Base-by-base conservation (phyloP, 1,140 invertebrate species). In the Scaptodrosophila lebanonensis region DNA sequence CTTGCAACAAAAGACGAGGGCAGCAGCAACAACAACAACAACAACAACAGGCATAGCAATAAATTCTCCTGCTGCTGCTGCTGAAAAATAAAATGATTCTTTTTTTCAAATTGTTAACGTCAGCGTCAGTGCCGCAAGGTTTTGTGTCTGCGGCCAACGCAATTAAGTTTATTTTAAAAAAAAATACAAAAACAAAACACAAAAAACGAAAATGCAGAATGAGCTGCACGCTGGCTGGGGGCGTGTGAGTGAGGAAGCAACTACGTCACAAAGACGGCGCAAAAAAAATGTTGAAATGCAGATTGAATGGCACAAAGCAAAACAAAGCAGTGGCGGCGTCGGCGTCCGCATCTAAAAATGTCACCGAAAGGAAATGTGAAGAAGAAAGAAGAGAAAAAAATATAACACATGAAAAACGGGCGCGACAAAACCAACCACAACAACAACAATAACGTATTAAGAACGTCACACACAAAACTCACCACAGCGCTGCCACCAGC, bases 231-330 rank as follows among this genome's bases (percentile, higher is more conserved):
- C n/a, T 1, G 22, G n/a, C 11, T 22, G 27, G n/a, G 17, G 7
- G 13, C 13, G 9, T 33, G 47, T 38, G 13, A 35, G 52, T 33
- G 12, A 6, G 16, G 35, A 12, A 13, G 13, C 7, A 25, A n/a
- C n/a, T 8, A 20, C 16, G 20, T 7, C 1, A 7, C 0, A 3
- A 15, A 9, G 7, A 30, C 9, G 27, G 39, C n/a, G 54, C 22
- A 38, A 50, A 45, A 48, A 32, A 42, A 29, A 54, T 77, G 77
- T 72, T 77, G 63, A 67, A 76, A 77, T 76, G 72, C 72, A 76
- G 77, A 76, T 76, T 77, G 72, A 76, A 66, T 77, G 67, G 63
- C 73, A 76, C 67, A 72, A 71, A 76, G 72, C 72, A 43, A 77
- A 66, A 72, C 63, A 40, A 40, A 40, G 39, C 38, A 17, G 6